Evolutionary conservation across 2,113 vertebrate species (phyloP), one percentile per base, ranked within the genome.

Genomic region (Lanius ludovicianus): DNA sequence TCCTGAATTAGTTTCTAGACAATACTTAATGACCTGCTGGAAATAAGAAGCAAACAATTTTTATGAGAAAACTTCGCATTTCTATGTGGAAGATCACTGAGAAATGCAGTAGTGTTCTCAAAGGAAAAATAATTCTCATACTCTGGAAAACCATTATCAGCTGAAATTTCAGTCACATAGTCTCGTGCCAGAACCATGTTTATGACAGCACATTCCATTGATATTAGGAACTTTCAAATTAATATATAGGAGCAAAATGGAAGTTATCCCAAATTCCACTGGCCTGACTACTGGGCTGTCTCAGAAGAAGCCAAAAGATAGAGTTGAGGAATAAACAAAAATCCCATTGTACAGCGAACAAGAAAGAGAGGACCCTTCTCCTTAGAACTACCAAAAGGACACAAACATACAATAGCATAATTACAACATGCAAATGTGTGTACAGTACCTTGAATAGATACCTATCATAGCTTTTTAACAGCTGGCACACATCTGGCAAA

Each of bases 391-490:
- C 41, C 27, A n/a, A 57, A 86, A 92, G 37, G 47, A 64, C n/a
- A 60, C 21, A 64, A 89, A 35, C 35, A 47, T 0, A 0, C 55
- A 49, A 41, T 21, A 68, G 44, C 39, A 17, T 77, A n/a, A 69
- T 56, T 60, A 27, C 28, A 50, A 27, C 37, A 44, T 35, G 41
- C 15, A 89, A 71, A 19, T 7, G 4, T 75, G 52, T 78, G 39
- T 59, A 50, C 31, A 16, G 37, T 97, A 98, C 98, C 98, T 98
- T 97, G 96, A 97, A 98, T 11, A 98, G 87, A 84, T 97, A 96
- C 7, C 76, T 59, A 10, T 98, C 97, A 2, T 97, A 98, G 87
- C 65, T 92, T 57, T 85, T 92, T 21, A 98, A 88, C 87, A 98
- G 94, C 87, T 97, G 97, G 92, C 96, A 96, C 27, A 97, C 84